Evolutionary conservation across 2,888 invertebrate species (phyloP).

Genomic region (Spatulosminthurus flaviceps): DNA sequence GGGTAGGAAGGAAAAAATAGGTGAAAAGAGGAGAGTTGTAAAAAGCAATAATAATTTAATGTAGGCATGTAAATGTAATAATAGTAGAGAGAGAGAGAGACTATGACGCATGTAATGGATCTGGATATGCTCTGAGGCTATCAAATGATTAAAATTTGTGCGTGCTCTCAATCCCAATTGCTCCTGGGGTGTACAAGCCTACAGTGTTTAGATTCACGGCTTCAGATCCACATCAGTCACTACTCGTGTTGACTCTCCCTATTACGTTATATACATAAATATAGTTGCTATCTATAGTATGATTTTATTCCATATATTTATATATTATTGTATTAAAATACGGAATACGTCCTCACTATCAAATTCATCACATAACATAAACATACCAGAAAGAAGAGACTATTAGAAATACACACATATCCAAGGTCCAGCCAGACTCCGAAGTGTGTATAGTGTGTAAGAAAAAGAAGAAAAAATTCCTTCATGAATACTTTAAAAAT

Average conservation of each 20-base stretch:
- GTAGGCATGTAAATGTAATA: conserved; percentile 43
- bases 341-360: background rate
- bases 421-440: background rate
- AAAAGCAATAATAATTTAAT: conserved; percentile 46
- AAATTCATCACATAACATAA: background rate
- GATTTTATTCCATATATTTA: no score
- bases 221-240: background rate
- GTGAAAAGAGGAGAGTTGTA: conserved; percentile 32
- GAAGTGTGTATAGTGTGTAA: no score
- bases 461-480: background rate
- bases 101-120: conserved; percentile 30
- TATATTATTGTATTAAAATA: background rate
- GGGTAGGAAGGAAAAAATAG: background rate
- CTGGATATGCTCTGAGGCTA: conserved; percentile 34
- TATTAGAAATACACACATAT: background rate
- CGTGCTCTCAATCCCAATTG: conserved; percentile 47
- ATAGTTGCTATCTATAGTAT: no score
- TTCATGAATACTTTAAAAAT: conserved; percentile 15
- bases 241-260: no score
- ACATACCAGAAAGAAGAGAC: background rate
- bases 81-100: no score
- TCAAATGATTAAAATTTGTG: conserved; percentile 46
- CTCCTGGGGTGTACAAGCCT: conserved; percentile 35
- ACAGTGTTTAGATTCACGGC: conserved; percentile 26
- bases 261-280: no score